Base-by-base conservation (phyloP, 2,888 invertebrate genomes). In the Eueremaeus valkanovi region DNA sequence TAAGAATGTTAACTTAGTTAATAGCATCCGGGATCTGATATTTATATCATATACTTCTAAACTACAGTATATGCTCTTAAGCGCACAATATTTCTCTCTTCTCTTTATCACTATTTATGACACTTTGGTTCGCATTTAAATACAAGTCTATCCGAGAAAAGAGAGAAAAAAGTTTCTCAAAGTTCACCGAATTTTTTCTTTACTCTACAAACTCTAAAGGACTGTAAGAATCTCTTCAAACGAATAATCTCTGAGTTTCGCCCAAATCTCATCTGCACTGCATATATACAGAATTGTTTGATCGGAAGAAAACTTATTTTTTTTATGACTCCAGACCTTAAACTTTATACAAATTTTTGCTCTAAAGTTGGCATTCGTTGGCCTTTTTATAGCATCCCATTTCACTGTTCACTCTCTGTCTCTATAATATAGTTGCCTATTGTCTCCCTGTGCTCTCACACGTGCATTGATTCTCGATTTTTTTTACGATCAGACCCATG, bases 1-100 rank as follows among this genome's bases (percentile, higher is more conserved):
- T 11, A 42, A 42, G 11, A 42, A 42, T n/a, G n/a, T n/a, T n/a
- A n/a, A 21, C 5, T 55, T 55, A 5, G 24, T 55, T 55, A 55
- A 55, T 55, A 55, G 55, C 55, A 55, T 55, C 55, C 55, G 55
- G 55, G 55, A 55, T 55, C 55, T 29, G 6, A 55, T 55, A 16
- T 9, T 55, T 24, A 55, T 51, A 51, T 16, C 5, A 36, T 13
- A 45, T 45, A 45, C n/a, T n/a, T n/a, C n/a, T n/a, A 16, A 16
- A 16, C 16, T 45, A 36, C 11, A 36, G 11, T 45, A 45, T 45
- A n/a, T n/a, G n/a, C n/a, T n/a, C n/a, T n/a, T n/a, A n/a, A n/a
- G n/a, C n/a, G 11, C 9, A 45, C 45, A 45, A 45, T 16, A 45
- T n/a, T 16, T 45, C 45, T 45, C 45, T 45, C 16, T 8, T 8